Evolutionary conservation across 2,888 invertebrate genomes (phyloP), one percentile per base, ranked within the genome.

Genomic region (Xylophagus ater): DNA sequence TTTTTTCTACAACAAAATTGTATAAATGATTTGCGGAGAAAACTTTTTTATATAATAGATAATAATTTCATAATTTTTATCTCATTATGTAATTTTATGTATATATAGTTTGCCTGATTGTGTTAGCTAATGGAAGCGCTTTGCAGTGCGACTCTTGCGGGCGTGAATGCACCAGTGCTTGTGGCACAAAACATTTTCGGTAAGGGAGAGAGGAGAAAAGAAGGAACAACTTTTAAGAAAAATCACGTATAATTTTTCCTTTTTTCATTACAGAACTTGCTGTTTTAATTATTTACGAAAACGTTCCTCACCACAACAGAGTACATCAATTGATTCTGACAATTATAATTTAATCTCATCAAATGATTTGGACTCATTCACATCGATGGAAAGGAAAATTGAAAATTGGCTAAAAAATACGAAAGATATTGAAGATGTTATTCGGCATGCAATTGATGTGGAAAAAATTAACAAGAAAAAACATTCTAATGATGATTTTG

Each of bases 261-360:
- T n/a, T 14, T 32, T 29, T 12, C 15, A 18, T 31, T 38, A 20
- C 21, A 70, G 77, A 25, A 73, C 76, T 9, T 78, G 78, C 49
- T 79, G 78, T 51, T 76, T 75, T 56, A 78, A 79, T 57, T 78
- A 77, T 54, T 61, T 78, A 49, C 71, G 71, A 45, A 78, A 78
- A 50, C 61, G 74, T 39, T 60, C 60, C 29, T 56, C 47, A 13
- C 47, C 51, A 25, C 25, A 25, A 25, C 25, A 25, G 12, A 25
- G 13, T n/a, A n/a, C n/a, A n/a, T n/a, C n/a, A 4, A 10, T 26
- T 2, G 38, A 39, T 14, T 4, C 12, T 26, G 12, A n/a, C 12
- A 26, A n/a, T 26, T n/a, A n/a, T n/a, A n/a, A n/a, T n/a, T n/a
- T n/a, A n/a, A n/a, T n/a, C n/a, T n/a, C n/a, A 26, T 26, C 26